Percentiles rank a stretch among this genome's conserved stretches.
These are phyloP conservation scores for Columba janthina DNA, from an alignment of 2,113 vertebrate species.

Conservation along the genomic window DNA sequence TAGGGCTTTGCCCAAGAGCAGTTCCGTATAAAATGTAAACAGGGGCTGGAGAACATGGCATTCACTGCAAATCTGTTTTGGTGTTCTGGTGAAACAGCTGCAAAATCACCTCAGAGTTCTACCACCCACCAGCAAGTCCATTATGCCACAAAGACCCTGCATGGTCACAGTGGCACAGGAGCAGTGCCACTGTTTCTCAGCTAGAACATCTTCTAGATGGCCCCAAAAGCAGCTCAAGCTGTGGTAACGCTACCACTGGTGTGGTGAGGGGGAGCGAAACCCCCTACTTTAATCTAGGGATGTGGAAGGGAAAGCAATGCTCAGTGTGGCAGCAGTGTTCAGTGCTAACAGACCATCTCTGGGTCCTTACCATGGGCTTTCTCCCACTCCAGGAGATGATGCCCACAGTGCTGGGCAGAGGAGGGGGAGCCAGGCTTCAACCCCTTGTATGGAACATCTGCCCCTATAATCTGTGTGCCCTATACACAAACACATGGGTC, in stretches of 20 bases:
- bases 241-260: accelerated
- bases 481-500: accelerated
- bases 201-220: neutral
- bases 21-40: neutral
- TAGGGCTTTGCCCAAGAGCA: neutral
- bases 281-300: neutral
- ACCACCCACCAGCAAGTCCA: accelerated
- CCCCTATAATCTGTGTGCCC: neutral
- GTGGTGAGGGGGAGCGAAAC: neutral
- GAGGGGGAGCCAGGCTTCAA: neutral
- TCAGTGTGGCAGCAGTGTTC: neutral
- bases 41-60: neutral
- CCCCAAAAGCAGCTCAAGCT: neutral
- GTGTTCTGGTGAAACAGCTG: neutral
- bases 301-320: neutral
- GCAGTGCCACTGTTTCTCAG: neutral
- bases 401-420: neutral
- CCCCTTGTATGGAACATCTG: neutral
- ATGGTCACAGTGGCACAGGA: neutral
- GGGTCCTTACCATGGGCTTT: neutral
- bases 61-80: neutral
- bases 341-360: neutral
- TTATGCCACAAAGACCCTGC: neutral
- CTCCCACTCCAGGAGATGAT: neutral
- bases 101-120: accelerated